A percentile compares a stretch with the other conserved stretches of the same genome.
phyloP scores from a whole-genome alignment of 2,888 invertebrate species.

The Copidosoma aretas region DNA sequence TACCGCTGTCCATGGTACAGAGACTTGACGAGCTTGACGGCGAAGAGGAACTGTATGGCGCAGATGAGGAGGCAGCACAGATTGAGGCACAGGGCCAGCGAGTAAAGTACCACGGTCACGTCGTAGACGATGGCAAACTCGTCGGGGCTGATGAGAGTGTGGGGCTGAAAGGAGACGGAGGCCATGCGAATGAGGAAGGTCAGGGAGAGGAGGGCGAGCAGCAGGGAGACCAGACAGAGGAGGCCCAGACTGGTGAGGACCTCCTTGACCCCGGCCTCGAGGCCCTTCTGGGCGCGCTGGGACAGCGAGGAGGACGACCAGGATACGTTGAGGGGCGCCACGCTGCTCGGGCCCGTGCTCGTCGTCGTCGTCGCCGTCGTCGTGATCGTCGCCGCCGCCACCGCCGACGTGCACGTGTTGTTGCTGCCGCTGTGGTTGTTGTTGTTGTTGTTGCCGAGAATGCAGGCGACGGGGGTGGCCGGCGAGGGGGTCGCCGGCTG shows the following conservation, averaged over 20 bases:
- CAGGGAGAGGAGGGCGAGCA: conserved; percentile 82
- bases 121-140: conserved; percentile 90
- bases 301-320: conserved; percentile 53
- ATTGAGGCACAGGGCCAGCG: conserved; percentile 85
- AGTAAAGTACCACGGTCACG: conserved; percentile 88
- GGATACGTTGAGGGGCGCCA: conserved; percentile 52
- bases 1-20: conserved; percentile 68
- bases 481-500: conserved; percentile 41
- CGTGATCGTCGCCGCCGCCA: conserved; percentile 55
- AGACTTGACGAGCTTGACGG: conserved; percentile 88
- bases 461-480: conserved; percentile 50
- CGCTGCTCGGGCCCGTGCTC: conserved; percentile 55
- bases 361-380: conserved; percentile 57
- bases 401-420: conserved; percentile 53
- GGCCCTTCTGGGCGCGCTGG: conserved; percentile 53
- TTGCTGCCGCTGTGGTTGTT: conserved; percentile 55
- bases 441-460: too few species aligned
- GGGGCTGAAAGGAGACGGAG: conserved; percentile 68
- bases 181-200: conserved; percentile 87
- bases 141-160: conserved; percentile 69
- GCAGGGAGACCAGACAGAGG: conserved; percentile 82
- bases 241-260: conserved; percentile 85
- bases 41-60: conserved; percentile 92
- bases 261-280: conserved; percentile 73
- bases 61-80: conserved; percentile 91